Evolutionary conservation across 2,113 vertebrate genomes (phyloP).

Genomic region (Beaufortia kweichowensis): DNA sequence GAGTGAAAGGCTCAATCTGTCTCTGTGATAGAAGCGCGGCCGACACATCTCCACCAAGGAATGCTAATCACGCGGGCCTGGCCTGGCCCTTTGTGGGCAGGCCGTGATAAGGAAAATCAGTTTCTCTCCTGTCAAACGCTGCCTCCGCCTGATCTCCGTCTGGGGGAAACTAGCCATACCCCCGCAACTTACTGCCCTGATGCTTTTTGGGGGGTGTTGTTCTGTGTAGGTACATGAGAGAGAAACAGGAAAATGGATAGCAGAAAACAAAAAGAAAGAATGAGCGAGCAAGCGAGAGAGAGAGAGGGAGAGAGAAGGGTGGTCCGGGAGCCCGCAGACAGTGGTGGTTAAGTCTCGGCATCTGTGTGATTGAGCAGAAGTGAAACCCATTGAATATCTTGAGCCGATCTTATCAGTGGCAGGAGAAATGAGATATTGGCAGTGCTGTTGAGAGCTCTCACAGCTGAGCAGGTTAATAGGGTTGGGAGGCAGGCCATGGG

Average conservation of each 20-base stretch:
- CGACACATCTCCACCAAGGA: slow-evolving; percentile 85
- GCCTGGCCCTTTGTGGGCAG: slow-evolving; percentile 94
- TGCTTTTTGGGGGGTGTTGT: slow-evolving; percentile 70
- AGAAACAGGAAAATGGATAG: slow-evolving; percentile 33
- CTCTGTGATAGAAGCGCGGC: slow-evolving; percentile 94
- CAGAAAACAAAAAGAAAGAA: background rate
- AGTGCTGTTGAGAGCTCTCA: slow-evolving; percentile 85
- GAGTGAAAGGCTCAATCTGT: slow-evolving; percentile 99
- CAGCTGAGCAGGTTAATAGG: slow-evolving; percentile 95
- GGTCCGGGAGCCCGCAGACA: slow-evolving; percentile 52
- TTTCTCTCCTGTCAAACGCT: slow-evolving; percentile 83
- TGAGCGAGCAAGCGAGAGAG: slow-evolving; percentile 13
- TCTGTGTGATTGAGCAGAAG: slow-evolving; percentile 79
- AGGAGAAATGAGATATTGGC: slow-evolving; percentile 98
- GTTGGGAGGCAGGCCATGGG: slow-evolving; percentile 88
- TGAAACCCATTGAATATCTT: slow-evolving; percentile 90
- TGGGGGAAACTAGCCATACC: slow-evolving; percentile 79
- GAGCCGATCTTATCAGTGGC: slow-evolving; percentile 91
- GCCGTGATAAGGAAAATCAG: slow-evolving; percentile 94
- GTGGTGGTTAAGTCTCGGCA: slow-evolving; percentile 67
- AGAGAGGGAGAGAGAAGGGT: slow-evolving; percentile 53
- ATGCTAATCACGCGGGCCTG: slow-evolving; percentile 92
- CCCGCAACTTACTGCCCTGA: slow-evolving; percentile 78
- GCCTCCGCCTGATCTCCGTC: slow-evolving; percentile 78
- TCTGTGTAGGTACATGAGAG: slow-evolving; percentile 70